A percentile compares a stretch with the other conserved stretches of the same genome.
phyloP scores from a whole-genome alignment of 2,113 vertebrate genomes.

The Poecilia latipinna region DNA sequence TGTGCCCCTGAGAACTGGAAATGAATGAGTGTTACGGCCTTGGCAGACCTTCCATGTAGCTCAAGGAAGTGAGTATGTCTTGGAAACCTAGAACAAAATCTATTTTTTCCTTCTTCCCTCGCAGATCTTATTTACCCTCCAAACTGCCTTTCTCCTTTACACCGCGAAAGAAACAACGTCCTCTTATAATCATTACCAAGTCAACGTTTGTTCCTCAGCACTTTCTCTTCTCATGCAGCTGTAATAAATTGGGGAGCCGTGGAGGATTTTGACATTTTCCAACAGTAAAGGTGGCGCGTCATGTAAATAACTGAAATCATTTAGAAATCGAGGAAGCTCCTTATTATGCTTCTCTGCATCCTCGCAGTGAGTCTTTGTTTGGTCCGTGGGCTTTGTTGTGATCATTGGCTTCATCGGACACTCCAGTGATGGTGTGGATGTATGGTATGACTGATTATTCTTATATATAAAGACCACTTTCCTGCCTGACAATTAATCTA shows the following conservation, averaged over 20 bases:
- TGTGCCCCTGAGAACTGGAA: conserved; percentile 20
- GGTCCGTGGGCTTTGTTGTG: background rate
- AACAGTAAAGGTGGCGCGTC: background rate
- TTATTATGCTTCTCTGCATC: background rate
- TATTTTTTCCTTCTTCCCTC: conserved; percentile 1
- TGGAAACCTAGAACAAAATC: background rate
- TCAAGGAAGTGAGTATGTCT: conserved; percentile 24
- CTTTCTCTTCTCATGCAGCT: background rate
- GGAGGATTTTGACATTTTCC: background rate
- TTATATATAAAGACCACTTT: too few species aligned
- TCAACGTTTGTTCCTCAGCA: background rate
- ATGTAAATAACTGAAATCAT: background rate
- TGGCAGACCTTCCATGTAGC: conserved; percentile 30
- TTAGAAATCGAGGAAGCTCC: background rate
- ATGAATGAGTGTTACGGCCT: conserved; percentile 22
- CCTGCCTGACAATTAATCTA: too few species aligned
- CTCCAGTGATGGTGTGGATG: background rate
- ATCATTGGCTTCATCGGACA: background rate
- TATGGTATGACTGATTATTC: background rate
- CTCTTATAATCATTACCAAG: background rate
- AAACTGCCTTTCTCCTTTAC: background rate
- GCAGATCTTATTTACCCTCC: conserved; percentile 10
- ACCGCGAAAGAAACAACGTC: conserved; percentile 3
- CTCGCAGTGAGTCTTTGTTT: background rate
- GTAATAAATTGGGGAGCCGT: background rate